Conservation (phyloP, 2,888 invertebrate genomes). For the Dorcus hopei region DNA sequence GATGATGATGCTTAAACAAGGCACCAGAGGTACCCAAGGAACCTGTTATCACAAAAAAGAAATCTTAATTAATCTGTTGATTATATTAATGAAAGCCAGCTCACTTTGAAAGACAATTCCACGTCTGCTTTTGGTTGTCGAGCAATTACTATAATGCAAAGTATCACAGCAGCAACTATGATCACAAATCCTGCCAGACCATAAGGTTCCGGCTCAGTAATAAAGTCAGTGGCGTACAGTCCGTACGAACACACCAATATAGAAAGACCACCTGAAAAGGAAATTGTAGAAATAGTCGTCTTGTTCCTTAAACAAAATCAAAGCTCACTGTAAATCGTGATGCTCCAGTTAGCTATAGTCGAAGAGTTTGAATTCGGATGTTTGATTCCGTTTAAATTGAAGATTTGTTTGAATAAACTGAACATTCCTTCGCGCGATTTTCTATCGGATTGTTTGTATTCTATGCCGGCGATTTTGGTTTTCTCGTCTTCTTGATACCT, state of each 20-base stretch:
- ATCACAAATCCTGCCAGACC: constrained; percentile 44
- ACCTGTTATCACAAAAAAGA: constrained; percentile 54
- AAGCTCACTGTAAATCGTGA: constrained; percentile 57
- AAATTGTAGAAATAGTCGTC: constrained; percentile 26
- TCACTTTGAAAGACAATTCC: constrained; percentile 70
- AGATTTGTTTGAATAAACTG: constrained; percentile 52
- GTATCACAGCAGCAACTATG: constrained; percentile 47
- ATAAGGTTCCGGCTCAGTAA: constrained; percentile 44
- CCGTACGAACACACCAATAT: constrained; percentile 54
- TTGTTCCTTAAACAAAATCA: constrained; percentile 7
- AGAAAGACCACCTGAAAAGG: constrained; percentile 55
- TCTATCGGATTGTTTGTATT: neutral
- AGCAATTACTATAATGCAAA: constrained; percentile 60
- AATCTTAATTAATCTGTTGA: neutral
- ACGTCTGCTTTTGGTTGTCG: constrained; percentile 65
- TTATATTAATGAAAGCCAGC: constrained; percentile 10
- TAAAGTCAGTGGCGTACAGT: constrained; percentile 39
- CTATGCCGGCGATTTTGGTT: neutral
- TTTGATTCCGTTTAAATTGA: constrained; percentile 70
- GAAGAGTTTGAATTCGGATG: constrained; percentile 64
- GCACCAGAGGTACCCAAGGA: constrained; percentile 80
- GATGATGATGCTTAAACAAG: constrained; percentile 78
- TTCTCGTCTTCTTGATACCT: neutral
- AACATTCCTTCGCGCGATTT: constrained; percentile 22
- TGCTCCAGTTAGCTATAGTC: constrained; percentile 61